Evolutionary conservation across 1,140 invertebrate species (phyloP).

Genomic region (Steinernema khuongi): DNA sequence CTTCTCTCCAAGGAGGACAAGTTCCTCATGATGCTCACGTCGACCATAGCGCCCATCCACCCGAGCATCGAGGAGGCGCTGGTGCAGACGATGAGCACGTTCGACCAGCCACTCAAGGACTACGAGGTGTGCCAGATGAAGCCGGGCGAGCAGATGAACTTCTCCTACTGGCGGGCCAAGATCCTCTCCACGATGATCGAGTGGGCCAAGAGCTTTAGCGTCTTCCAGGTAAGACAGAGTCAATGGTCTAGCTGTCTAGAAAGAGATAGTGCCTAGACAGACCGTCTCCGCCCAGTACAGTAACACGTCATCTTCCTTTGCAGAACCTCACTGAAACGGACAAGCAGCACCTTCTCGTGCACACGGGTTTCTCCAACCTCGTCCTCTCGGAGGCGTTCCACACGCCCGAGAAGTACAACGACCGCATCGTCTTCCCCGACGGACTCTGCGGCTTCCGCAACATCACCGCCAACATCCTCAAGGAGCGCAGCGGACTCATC

Average conservation of each 20-base stretch:
- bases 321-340: constrained; percentile 30
- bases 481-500: constrained; percentile 51
- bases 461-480: constrained; percentile 51
- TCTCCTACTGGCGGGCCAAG: constrained; percentile 56
- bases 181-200: constrained; percentile 54
- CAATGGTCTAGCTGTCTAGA: constrained; percentile 15
- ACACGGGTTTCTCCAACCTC: constrained; percentile 52
- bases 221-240: background rate
- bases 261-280: too few relatives aligned
- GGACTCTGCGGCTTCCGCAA: constrained; percentile 44
- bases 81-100: background rate
- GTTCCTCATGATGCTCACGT: background rate
- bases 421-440: constrained; percentile 52
- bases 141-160: constrained; percentile 50
- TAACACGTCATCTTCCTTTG: too few relatives aligned
- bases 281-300: too few relatives aligned
- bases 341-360: constrained; percentile 49
- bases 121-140: constrained; percentile 43
- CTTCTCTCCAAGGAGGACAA: background rate
- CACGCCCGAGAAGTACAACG: constrained; percentile 54
- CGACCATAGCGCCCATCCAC: background rate
- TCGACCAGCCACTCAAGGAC: background rate
- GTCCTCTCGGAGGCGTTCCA: constrained; percentile 58
- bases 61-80: background rate
- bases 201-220: constrained; percentile 53